Evolutionary conservation across 1,140 invertebrate species (phyloP).

Genomic region (Cecropterus lyciades): DNA sequence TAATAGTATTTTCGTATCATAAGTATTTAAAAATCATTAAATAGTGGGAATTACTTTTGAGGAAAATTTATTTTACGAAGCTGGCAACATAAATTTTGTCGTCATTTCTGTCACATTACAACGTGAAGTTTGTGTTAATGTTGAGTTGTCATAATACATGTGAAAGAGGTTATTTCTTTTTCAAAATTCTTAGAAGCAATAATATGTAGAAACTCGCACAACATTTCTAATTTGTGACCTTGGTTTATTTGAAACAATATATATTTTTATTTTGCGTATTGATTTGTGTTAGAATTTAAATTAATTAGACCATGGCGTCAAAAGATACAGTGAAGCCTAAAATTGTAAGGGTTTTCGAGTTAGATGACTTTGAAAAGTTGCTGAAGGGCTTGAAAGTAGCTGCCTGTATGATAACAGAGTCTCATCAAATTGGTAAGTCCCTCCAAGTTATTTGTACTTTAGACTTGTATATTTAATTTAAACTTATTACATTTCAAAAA

Average conservation of each 20-base stretch:
- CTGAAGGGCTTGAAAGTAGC: constrained; percentile 85
- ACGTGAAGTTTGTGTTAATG: no score
- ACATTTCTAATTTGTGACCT: neutral
- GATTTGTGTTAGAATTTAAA: neutral
- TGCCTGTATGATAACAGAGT: constrained; percentile 85
- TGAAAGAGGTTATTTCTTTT: neutral
- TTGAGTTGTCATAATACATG: no score
- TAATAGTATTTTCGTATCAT: no score
- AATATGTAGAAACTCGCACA: neutral
- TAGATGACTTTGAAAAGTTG: constrained; percentile 83
- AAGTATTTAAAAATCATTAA: no score
- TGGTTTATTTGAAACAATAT: neutral
- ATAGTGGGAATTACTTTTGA: no score
- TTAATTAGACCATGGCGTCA: constrained; percentile 46
- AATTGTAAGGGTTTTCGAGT: constrained; percentile 84
- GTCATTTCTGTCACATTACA: no score
- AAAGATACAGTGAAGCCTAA: constrained; percentile 65
- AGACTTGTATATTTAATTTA: no score
- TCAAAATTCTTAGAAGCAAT: neutral
- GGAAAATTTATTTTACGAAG: no score
- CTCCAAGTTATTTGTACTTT: neutral
- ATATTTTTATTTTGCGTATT: neutral
- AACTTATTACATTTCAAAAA: no score
- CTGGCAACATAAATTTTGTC: no score
- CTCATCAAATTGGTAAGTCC: constrained; percentile 73